Evolutionary conservation across 92 coral and sea anemone species (phyloP).

Genomic region (Desmophyllum pertusum): DNA sequence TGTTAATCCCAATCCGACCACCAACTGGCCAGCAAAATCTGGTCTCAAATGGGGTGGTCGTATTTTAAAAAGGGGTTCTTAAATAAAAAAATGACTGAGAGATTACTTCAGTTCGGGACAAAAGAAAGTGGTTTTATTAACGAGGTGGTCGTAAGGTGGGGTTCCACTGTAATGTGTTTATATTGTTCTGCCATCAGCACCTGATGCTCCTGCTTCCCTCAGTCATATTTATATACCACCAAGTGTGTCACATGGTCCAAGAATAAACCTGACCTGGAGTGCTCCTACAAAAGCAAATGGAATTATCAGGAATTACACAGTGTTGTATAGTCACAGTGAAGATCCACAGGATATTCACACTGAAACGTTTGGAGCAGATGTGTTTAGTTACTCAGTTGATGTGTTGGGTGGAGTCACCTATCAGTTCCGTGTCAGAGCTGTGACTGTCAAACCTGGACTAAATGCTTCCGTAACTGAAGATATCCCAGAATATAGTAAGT

Average conservation of each 20-base stretch:
- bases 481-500: neutral
- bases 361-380: neutral
- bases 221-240: neutral
- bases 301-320: conserved; percentile 18
- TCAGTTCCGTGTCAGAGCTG: conserved; percentile 2
- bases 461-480: neutral
- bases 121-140: no score
- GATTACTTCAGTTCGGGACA: no score
- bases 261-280: conserved; percentile 33
- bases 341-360: neutral
- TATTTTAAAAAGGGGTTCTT: no score
- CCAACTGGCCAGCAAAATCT: no score
- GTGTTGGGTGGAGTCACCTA: conserved; percentile 17
- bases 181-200: no score
- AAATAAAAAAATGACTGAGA: no score
- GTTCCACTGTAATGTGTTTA: no score
- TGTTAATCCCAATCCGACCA: no score
- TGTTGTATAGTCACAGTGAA: conserved; percentile 10
- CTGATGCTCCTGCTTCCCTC: neutral
- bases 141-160: no score
- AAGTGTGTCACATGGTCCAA: conserved; percentile 14
- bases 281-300: conserved; percentile 26
- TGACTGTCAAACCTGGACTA: conserved; percentile 2
- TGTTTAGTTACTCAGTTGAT: neutral
- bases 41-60: no score